phyloP scores from a whole-genome alignment of 2,888 invertebrate genomes.

The Scaptodrosophila latifasciaeformis region DNA sequence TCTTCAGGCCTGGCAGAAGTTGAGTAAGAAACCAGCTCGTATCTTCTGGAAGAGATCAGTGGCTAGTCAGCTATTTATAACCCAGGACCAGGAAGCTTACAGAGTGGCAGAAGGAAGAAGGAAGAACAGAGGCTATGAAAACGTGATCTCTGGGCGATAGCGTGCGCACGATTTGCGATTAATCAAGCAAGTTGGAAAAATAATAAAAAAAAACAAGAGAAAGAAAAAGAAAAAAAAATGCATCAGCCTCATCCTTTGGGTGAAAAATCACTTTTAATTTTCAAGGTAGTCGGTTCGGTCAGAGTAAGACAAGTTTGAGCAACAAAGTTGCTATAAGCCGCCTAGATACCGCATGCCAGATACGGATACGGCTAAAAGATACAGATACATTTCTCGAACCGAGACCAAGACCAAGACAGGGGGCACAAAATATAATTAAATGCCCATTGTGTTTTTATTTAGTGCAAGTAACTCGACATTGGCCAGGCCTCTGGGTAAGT shows the following conservation, averaged over 20 bases:
- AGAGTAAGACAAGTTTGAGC: too few species aligned
- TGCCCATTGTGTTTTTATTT: conserved; percentile 45
- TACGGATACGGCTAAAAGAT: not conserved
- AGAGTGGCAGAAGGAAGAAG: not conserved
- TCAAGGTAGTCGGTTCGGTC: conserved; percentile 6
- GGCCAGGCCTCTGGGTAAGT: conserved; percentile 7
- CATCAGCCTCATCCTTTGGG: conserved; percentile 38
- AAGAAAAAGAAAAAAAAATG: conserved; percentile 12
- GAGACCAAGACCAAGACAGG: not conserved
- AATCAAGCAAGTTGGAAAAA: conserved; percentile 46
- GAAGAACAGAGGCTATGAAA: conserved; percentile 21
- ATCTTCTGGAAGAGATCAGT: too few species aligned
- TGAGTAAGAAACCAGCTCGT: too few species aligned
- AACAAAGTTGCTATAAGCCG: conserved; percentile 34
- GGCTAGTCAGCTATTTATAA: too few species aligned
- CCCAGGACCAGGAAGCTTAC: too few species aligned
- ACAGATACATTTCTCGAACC: too few species aligned
- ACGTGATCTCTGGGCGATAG: conserved; percentile 62
- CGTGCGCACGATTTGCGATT: conserved; percentile 65
- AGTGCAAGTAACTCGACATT: conserved; percentile 12
- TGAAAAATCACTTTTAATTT: conserved; percentile 60
- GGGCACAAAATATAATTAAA: conserved; percentile 56
- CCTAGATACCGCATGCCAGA: not conserved
- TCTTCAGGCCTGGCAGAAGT: too few species aligned
- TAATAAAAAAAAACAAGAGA: not conserved